A percentile compares a stretch with the other conserved stretches of the same genome.
phyloP scores from a whole-genome alignment of 2,113 vertebrate species.

The Gasterosteus aculeatus region DNA sequence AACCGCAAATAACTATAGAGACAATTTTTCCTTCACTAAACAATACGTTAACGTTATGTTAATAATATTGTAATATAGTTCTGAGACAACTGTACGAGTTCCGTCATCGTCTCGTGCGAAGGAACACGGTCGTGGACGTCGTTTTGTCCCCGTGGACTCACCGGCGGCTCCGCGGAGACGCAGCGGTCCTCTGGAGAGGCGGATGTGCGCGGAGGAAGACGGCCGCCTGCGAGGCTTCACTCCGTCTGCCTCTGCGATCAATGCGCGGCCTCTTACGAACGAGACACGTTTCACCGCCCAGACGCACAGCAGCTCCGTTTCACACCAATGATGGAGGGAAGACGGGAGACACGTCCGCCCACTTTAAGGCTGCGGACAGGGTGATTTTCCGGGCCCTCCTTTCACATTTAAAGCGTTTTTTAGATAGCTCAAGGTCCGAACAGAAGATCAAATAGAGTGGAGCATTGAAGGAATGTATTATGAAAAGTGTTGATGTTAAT shows the following conservation, averaged over 20 bases:
- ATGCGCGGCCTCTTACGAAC: slow-evolving; percentile 19
- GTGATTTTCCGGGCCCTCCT: not conserved
- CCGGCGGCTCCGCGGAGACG: slow-evolving; percentile 15
- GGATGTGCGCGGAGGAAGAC: not conserved
- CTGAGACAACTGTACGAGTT: not conserved
- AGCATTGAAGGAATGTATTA: not conserved
- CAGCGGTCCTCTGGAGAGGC: not conserved
- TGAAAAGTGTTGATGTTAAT: not conserved
- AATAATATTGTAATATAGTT: not conserved
- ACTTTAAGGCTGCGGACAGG: not conserved
- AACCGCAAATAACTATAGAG: not conserved
- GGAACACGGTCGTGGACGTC: no score
- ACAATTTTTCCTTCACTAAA: not conserved
- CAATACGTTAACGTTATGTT: not conserved
- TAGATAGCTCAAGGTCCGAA: not conserved
- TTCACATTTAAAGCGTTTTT: not conserved
- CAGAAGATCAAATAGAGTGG: not conserved
- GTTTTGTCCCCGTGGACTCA: slow-evolving; percentile 41
- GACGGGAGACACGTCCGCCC: slow-evolving; percentile 41
- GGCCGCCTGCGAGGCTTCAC: not conserved
- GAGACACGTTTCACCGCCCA: slow-evolving; percentile 35
- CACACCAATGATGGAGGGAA: slow-evolving; percentile 45
- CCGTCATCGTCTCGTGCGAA: not conserved
- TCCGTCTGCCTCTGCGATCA: not conserved
- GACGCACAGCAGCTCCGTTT: slow-evolving; percentile 9